Evolutionary conservation across 2,797 vertebrate species (phyloP).

Genomic region (Ctenochaetus hawaiiensis): DNA sequence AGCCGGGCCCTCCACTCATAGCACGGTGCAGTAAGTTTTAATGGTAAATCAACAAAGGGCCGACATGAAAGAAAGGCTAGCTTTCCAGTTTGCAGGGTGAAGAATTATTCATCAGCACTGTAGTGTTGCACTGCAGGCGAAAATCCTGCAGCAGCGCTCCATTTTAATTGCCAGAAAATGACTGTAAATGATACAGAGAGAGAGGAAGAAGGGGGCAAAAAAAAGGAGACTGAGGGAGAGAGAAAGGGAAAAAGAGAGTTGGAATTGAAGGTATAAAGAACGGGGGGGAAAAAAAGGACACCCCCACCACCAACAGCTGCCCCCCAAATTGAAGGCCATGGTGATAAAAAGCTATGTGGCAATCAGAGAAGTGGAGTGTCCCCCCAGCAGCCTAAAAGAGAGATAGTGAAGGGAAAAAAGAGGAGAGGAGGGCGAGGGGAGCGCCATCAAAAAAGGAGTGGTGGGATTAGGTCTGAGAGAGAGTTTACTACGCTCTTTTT

Average conservation of each 20-base stretch:
- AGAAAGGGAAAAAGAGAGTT: slow-evolving; percentile 64
- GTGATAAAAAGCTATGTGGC: slow-evolving; percentile 81
- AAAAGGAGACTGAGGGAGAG: slow-evolving; percentile 53
- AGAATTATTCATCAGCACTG: slow-evolving; percentile 86
- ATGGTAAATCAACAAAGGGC: slow-evolving; percentile 87
- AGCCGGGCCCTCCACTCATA: slow-evolving; percentile 66
- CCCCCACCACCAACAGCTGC: slow-evolving; percentile 75
- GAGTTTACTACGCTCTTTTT: slow-evolving; percentile 87
- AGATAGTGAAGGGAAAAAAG: slow-evolving; percentile 78
- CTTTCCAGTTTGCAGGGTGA: slow-evolving; percentile 83
- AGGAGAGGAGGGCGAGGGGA: slow-evolving; percentile 73
- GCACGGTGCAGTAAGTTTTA: slow-evolving; percentile 82
- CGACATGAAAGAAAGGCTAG: slow-evolving; percentile 86
- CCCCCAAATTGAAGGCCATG: slow-evolving; percentile 79
- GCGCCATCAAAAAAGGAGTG: slow-evolving; percentile 80
- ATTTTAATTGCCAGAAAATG: slow-evolving; percentile 89
- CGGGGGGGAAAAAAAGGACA: slow-evolving; percentile 23
- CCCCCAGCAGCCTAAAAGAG: slow-evolving; percentile 72
- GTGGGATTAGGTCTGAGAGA: slow-evolving; percentile 85
- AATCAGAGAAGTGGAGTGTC: slow-evolving; percentile 82
- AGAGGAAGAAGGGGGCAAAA: slow-evolving; percentile 61
- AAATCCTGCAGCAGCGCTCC: slow-evolving; percentile 84
- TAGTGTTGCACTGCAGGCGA: slow-evolving; percentile 85
- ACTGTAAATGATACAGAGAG: slow-evolving; percentile 83
- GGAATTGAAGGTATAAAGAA: slow-evolving; percentile 74